Evolutionary conservation across 2,797 vertebrate genomes (phyloP).

Genomic region (Okamejei kenojei): DNA sequence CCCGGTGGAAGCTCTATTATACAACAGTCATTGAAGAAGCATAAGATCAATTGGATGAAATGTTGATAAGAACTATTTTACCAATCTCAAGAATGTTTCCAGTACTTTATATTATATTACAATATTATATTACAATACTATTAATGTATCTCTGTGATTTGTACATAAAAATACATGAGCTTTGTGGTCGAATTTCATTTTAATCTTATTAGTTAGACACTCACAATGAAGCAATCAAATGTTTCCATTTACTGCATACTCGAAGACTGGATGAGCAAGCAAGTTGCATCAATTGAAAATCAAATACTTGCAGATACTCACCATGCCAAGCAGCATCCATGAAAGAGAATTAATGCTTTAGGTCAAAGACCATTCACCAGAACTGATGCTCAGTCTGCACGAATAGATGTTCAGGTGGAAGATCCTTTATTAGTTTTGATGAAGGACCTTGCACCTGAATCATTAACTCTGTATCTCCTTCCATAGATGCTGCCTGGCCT

Average conservation of each 20-base stretch:
- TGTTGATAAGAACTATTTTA: neutral
- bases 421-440: too few species aligned
- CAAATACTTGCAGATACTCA: too few species aligned
- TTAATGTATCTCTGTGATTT: neutral
- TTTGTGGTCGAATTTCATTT: neutral
- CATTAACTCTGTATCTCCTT: too few species aligned
- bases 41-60: neutral
- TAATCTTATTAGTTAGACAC: neutral
- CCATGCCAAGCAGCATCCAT: too few species aligned
- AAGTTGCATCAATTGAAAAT: neutral
- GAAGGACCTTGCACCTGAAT: too few species aligned
- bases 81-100: neutral
- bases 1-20: constrained; percentile 12
- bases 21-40: neutral
- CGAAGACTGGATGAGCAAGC: neutral
- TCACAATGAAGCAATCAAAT: neutral
- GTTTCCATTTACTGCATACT: neutral
- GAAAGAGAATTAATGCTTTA: too few species aligned
- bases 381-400: too few species aligned
- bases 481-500: too few species aligned
- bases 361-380: too few species aligned
- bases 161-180: neutral
- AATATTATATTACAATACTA: neutral
- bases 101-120: constrained; percentile 2
- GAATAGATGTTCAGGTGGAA: too few species aligned